Evolutionary conservation across 1,140 invertebrate genomes (phyloP).

Genomic region (Drosophila sp.): DNA sequence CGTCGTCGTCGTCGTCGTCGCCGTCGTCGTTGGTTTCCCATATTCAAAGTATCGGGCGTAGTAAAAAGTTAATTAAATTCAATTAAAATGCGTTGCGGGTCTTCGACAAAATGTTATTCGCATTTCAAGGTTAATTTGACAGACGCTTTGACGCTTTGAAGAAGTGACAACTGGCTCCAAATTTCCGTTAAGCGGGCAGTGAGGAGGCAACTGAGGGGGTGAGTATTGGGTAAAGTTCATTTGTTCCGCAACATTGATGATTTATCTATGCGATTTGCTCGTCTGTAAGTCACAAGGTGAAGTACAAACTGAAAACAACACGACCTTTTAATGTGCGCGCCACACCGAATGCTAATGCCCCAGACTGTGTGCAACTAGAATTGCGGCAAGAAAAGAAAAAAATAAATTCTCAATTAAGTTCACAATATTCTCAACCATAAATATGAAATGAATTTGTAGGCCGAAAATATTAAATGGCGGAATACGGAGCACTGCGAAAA

Average conservation of each 20-base stretch:
- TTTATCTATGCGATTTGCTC: constrained; percentile 47
- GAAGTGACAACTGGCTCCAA: constrained; percentile 67
- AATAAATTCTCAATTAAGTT: not conserved
- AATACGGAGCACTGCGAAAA: constrained; percentile 13
- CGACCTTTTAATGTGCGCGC: constrained; percentile 1
- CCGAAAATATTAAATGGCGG: constrained; percentile 46
- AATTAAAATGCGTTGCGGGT: constrained; percentile 78
- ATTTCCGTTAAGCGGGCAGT: not conserved
- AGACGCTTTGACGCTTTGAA: constrained; percentile 60
- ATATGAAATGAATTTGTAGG: constrained; percentile 64
- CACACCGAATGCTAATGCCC: constrained; percentile 34
- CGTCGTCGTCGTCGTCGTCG: constrained; percentile 47
- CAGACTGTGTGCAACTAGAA: constrained; percentile 26
- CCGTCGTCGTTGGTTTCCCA: constrained; percentile 66
- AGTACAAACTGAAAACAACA: constrained; percentile 23
- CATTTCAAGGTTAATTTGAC: constrained; percentile 78
- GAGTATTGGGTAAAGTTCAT: constrained; percentile 45
- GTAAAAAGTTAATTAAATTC: constrained; percentile 79
- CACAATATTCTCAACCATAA: constrained; percentile 15
- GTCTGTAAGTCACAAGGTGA: constrained; percentile 56
- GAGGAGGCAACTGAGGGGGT: not conserved
- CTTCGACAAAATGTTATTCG: constrained; percentile 81
- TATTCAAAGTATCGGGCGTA: constrained; percentile 78
- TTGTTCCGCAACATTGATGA: constrained; percentile 76
- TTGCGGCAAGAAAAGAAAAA: not conserved